Evolutionary conservation across 2,888 invertebrate genomes (phyloP).

Genomic region (Pecten maximus): DNA sequence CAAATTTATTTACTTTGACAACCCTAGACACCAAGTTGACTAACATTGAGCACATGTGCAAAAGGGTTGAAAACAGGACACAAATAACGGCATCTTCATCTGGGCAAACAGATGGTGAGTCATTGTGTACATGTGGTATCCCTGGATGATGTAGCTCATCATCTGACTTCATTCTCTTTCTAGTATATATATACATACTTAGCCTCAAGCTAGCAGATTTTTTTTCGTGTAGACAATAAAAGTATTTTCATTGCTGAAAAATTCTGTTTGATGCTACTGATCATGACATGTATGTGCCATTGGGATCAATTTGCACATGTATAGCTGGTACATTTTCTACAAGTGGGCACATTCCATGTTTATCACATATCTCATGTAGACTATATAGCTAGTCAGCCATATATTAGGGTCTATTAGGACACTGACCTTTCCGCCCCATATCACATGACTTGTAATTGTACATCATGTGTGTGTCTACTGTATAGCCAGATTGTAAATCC

Average conservation of each 20-base stretch:
- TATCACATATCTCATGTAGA: neutral
- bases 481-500: neutral
- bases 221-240: neutral
- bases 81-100: neutral
- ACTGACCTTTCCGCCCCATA: slow-evolving; percentile 20
- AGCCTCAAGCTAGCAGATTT: neutral
- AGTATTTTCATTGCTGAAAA: neutral
- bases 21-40: neutral
- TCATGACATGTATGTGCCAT: neutral
- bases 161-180: neutral
- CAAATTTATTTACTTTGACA: too few species aligned
- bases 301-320: neutral
- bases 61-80: neutral
- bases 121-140: neutral
- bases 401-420: neutral
- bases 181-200: too few species aligned
- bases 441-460: neutral
- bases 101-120: neutral
- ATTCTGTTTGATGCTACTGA: neutral
- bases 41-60: neutral
- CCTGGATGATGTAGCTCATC: neutral
- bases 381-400: neutral
- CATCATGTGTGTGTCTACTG: neutral
- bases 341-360: neutral
- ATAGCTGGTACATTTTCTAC: neutral